phyloP scores from a whole-genome alignment of 2,888 invertebrate species.

The Esperia sulphurella region DNA sequence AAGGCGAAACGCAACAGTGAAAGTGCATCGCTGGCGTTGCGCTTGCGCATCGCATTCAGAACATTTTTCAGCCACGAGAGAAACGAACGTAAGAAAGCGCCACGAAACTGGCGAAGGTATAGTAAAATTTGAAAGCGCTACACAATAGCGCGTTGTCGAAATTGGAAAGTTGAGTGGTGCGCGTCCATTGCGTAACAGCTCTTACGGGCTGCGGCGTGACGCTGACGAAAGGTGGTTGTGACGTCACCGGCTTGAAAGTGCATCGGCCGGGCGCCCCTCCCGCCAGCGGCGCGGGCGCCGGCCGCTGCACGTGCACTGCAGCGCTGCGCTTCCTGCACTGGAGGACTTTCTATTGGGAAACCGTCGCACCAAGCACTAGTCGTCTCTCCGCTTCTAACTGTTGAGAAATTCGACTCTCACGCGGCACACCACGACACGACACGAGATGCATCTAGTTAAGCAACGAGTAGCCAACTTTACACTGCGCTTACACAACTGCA shows the following conservation, averaged over 20 bases:
- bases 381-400: conserved; percentile 45
- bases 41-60: conserved; percentile 60
- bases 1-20: conserved; percentile 58
- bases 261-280: conserved; percentile 68
- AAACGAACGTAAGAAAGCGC: conserved; percentile 72
- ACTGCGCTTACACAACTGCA: conserved; percentile 58
- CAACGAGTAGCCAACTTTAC: conserved; percentile 48
- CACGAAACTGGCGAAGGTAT: conserved; percentile 62
- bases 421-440: conserved; percentile 41
- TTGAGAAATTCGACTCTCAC: conserved; percentile 71
- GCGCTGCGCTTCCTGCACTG: conserved; percentile 64
- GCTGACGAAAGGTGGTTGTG: conserved; percentile 72
- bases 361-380: conserved; percentile 42
- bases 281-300: conserved; percentile 26
- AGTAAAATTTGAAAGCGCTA: conserved; percentile 75
- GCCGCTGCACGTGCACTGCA: conserved; percentile 41
- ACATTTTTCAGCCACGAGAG: conserved; percentile 71
- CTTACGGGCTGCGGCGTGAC: conserved; percentile 71
- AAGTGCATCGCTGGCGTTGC: conserved; percentile 64
- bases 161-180: conserved; percentile 77
- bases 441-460: conserved; percentile 72
- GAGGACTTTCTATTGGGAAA: conserved; percentile 78
- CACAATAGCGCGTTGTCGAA: conserved; percentile 79
- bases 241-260: conserved; percentile 75
- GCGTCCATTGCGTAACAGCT: conserved; percentile 72